Evolutionary conservation across 2,797 vertebrate genomes (phyloP).

Genomic region (Lepidocolaptes lacrymiger): DNA sequence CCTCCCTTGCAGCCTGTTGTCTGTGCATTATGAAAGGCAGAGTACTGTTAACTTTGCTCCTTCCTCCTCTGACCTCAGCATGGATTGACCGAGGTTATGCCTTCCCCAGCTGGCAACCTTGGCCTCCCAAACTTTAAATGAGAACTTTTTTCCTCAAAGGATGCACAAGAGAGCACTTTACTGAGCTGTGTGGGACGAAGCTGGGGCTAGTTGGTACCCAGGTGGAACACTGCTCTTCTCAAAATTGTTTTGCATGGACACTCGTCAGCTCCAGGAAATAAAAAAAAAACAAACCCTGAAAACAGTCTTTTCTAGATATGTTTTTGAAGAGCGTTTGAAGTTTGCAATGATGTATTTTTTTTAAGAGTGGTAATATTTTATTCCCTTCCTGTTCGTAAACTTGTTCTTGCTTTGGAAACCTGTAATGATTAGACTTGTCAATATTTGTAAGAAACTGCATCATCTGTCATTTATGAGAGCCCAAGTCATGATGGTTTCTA

Average conservation of each 20-base stretch:
- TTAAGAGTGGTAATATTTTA: constrained; percentile 44
- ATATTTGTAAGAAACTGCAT: constrained; percentile 41
- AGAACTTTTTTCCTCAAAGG: constrained; percentile 25
- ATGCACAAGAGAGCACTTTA: constrained; percentile 74
- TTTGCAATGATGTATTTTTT: constrained; percentile 47
- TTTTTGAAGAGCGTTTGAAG: constrained; percentile 51
- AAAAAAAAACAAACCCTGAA: background rate
- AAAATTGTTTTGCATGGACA: constrained; percentile 69
- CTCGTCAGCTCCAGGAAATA: constrained; percentile 4
- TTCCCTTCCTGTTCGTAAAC: constrained; percentile 21
- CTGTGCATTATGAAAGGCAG: constrained; percentile 25
- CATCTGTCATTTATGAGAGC: constrained; percentile 46
- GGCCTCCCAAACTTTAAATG: constrained; percentile 32
- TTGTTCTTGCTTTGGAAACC: constrained; percentile 53
- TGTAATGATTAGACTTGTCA: constrained; percentile 44
- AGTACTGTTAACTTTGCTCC: constrained; percentile 28
- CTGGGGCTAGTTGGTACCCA: background rate
- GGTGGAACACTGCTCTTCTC: constrained; percentile 64
- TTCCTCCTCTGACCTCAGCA: constrained; percentile 46
- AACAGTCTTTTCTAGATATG: constrained; percentile 49
- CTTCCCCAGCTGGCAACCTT: background rate
- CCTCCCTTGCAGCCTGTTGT: background rate
- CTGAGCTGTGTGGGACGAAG: constrained; percentile 42
- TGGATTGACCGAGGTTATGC: background rate
- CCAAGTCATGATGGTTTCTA: constrained; percentile 51